phyloP scores from a whole-genome alignment of 30 jellyfish, hydroid and myxozoan species.

The Chironex yamaguchii region DNA sequence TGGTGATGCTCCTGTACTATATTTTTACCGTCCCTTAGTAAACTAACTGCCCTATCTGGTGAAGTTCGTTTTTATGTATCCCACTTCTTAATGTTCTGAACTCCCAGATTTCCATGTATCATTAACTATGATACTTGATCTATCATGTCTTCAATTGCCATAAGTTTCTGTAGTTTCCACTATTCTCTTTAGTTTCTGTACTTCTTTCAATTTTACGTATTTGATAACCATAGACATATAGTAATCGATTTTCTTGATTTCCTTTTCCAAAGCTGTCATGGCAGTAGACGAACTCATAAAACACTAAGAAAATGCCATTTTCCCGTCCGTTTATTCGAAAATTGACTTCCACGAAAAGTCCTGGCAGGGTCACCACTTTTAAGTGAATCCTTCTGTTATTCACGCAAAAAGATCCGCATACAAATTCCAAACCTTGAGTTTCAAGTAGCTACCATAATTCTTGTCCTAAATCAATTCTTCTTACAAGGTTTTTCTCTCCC shows the following conservation, averaged over 20 bases:
- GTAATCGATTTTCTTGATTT: neutral
- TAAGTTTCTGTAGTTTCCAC: neutral
- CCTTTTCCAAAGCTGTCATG: neutral
- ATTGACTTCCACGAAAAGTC: neutral
- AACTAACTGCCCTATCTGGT: neutral
- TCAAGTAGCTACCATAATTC: too few species aligned
- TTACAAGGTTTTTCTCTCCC: too few species aligned
- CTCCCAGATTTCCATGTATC: too few species aligned
- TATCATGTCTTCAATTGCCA: neutral
- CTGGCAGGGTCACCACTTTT: neutral
- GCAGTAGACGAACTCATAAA: neutral
- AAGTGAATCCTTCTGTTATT: neutral
- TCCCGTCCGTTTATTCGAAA: neutral
- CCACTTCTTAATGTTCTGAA: too few species aligned
- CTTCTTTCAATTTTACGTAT: neutral
- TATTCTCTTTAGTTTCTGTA: neutral
- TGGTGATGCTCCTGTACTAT: neutral
- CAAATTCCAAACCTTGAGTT: too few species aligned
- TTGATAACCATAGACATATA: neutral
- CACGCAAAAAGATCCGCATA: too few species aligned
- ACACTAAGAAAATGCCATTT: too few species aligned
- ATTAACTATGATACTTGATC: neutral
- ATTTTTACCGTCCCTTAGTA: neutral
- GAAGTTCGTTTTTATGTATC: neutral
- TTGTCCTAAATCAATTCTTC: too few species aligned